phyloP scores from a whole-genome alignment of 2,888 invertebrate genomes.

The Arge pagana region DNA sequence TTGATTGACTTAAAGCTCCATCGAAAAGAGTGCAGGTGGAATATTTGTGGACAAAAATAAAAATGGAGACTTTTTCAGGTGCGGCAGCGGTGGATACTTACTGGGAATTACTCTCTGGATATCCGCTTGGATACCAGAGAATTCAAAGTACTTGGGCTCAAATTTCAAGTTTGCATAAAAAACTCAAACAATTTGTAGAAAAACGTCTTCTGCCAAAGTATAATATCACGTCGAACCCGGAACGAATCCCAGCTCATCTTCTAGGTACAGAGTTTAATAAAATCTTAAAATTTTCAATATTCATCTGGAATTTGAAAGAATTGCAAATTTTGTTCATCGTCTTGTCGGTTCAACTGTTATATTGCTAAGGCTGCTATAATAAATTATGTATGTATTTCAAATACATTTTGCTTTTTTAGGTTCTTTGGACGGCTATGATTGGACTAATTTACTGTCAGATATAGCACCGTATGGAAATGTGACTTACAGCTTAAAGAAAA shows the following conservation, averaged over 20 bases:
- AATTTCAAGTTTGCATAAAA: slow-evolving; percentile 39
- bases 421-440: slow-evolving; percentile 46
- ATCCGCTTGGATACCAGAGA: slow-evolving; percentile 39
- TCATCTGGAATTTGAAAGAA: no score
- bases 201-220: slow-evolving; percentile 41
- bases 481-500: slow-evolving; percentile 41
- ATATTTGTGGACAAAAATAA: background rate
- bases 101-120: slow-evolving; percentile 49
- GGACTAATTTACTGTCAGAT: slow-evolving; percentile 44
- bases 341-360: no score
- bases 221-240: slow-evolving; percentile 30
- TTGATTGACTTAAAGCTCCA: no score
- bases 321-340: no score
- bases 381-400: no score
- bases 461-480: slow-evolving; percentile 38
- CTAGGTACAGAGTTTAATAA: no score
- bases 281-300: no score
- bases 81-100: slow-evolving; percentile 37
- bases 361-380: no score
- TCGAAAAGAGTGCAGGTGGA: no score
- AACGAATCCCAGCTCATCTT: slow-evolving; percentile 44
- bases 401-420: slow-evolving; percentile 33
- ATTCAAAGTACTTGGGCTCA: slow-evolving; percentile 38
- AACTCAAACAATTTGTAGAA: slow-evolving; percentile 39
- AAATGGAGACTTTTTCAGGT: slow-evolving; percentile 29